Conservation (phyloP, 2,888 invertebrate genomes). For the Melanchra persicariae region DNA sequence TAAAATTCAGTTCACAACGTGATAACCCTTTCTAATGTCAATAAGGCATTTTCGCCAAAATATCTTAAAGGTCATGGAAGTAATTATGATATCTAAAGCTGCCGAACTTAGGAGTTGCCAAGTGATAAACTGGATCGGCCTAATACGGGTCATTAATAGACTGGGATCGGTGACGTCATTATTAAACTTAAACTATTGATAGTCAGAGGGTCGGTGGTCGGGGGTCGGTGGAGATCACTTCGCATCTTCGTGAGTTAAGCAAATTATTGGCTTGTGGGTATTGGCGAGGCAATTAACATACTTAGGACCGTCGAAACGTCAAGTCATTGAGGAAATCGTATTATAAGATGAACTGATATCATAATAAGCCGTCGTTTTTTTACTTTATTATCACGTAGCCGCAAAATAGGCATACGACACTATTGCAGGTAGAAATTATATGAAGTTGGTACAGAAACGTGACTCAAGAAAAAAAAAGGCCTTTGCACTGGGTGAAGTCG, state of each 20-base stretch:
- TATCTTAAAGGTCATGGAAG: conserved; percentile 25
- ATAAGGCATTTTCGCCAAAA: conserved; percentile 22
- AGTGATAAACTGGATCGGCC: conserved; percentile 34
- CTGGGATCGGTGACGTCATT: conserved; percentile 33
- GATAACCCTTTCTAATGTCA: conserved; percentile 21
- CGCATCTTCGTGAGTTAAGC: neutral
- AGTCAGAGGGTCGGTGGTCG: conserved; percentile 3
- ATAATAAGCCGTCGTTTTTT: neutral
- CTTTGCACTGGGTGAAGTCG: neutral
- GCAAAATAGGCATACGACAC: neutral
- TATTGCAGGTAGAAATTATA: neutral
- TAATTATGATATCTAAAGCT: conserved; percentile 41
- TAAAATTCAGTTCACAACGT: conserved; percentile 4
- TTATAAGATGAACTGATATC: neutral
- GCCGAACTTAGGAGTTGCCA: conserved; percentile 35
- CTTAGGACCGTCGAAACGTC: neutral
- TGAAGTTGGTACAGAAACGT: neutral
- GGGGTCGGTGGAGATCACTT: conserved; percentile 17
- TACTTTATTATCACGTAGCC: neutral
- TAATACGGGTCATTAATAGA: conserved; percentile 44
- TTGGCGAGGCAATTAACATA: neutral
- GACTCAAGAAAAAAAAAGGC: too few species aligned
- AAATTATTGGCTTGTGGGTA: conserved; percentile 9
- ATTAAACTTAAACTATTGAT: conserved; percentile 40
- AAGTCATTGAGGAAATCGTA: neutral